These are phyloP conservation scores for Solenopsis invicta DNA, from an alignment of 1,140 invertebrate species.

Conservation along the genomic window DNA sequence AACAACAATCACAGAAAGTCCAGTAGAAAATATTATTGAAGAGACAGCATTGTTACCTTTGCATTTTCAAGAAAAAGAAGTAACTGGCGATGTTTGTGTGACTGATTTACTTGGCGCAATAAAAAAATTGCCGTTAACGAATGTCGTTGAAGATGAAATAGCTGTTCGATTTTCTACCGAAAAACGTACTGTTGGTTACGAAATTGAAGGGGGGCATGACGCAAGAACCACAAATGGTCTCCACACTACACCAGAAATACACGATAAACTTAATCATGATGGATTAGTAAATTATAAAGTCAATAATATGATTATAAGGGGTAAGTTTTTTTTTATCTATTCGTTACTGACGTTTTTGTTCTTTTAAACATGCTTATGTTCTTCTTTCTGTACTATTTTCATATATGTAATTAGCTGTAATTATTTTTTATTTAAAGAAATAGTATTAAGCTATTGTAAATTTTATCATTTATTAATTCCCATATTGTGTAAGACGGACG, in stretches of 20 bases:
- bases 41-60: too few species aligned
- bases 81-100: conserved; percentile 59
- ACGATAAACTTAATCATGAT: conserved; percentile 79
- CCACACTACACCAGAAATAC: conserved; percentile 78
- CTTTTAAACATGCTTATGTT: background rate
- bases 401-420: conserved; percentile 3
- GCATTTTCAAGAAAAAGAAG: conserved; percentile 80
- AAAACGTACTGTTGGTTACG: conserved; percentile 80
- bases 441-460: too few species aligned
- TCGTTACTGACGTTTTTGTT: background rate
- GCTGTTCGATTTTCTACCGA: conserved; percentile 32
- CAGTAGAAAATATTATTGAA: too few species aligned
- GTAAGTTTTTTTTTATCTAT: conserved; percentile 74
- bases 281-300: conserved; percentile 75
- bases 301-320: conserved; percentile 71
- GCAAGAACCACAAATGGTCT: conserved; percentile 78
- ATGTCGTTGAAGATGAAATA: conserved; percentile 42
- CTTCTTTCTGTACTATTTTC: background rate
- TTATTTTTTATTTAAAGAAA: too few species aligned
- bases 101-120: too few species aligned
- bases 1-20: too few species aligned
- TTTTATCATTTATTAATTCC: too few species aligned
- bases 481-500: too few species aligned
- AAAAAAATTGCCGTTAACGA: background rate
- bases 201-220: conserved; percentile 77